Percentiles rank a stretch among this genome's conserved stretches.
Evolutionary conservation across 1,140 invertebrate genomes (phyloP).

Genomic region (Tetramorium simillimum): DNA sequence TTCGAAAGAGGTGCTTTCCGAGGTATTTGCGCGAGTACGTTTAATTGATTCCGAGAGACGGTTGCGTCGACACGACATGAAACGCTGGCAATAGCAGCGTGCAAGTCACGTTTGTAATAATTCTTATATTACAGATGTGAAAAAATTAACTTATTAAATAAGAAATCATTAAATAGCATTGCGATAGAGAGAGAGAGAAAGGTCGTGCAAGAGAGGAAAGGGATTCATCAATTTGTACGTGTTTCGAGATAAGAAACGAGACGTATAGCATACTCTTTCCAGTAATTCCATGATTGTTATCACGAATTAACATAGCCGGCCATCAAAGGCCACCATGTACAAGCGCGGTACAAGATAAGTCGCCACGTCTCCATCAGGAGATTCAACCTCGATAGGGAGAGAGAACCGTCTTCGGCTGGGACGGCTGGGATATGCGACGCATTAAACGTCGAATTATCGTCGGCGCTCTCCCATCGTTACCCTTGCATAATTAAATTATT

Average conservation of each 20-base stretch:
- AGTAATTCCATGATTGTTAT: slow-evolving; percentile 15
- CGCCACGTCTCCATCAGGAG: background rate
- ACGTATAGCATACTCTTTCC: background rate
- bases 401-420: background rate
- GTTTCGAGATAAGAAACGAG: background rate
- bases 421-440: background rate
- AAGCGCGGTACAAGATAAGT: background rate
- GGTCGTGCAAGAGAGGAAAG: background rate
- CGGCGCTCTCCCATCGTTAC: slow-evolving; percentile 53
- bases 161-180: background rate
- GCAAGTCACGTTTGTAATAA: background rate
- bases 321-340: slow-evolving; percentile 11
- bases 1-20: slow-evolving; percentile 39
- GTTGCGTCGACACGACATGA: background rate
- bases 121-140: background rate
- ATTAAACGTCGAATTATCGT: slow-evolving; percentile 68
- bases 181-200: slow-evolving; percentile 28
- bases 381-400: slow-evolving; percentile 13
- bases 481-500: slow-evolving; percentile 71
- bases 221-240: slow-evolving; percentile 1
- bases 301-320: slow-evolving; percentile 25
- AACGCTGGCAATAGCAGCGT: background rate
- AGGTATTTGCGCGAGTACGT: background rate
- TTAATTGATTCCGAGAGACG: slow-evolving; percentile 33
- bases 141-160: background rate